Percentiles rank a stretch among this genome's conserved stretches.
Conservation (phyloP, 2,113 vertebrate genomes). For the Protobothrops flavoviridis region DNA sequence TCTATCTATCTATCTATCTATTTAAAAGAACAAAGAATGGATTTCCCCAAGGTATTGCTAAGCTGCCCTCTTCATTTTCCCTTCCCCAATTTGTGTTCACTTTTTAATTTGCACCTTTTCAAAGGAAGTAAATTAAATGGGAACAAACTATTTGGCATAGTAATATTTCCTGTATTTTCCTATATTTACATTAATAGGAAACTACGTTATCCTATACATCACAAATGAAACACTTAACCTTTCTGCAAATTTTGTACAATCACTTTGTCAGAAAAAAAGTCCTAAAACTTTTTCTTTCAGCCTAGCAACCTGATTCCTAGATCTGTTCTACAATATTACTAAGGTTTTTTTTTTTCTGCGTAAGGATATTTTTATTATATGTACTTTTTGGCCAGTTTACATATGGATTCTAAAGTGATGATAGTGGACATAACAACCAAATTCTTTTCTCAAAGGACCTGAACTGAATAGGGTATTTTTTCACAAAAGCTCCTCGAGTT, state of each 20-base stretch:
- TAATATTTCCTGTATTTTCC: background rate
- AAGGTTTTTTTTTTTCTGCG: background rate
- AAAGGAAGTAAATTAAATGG: background rate
- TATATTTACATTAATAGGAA: background rate
- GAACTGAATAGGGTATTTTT: background rate
- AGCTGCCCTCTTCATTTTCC: background rate
- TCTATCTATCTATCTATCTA: background rate
- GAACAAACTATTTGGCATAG: background rate
- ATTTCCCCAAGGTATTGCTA: background rate
- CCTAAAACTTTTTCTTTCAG: background rate
- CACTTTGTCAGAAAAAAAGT: background rate
- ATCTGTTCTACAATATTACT: background rate
- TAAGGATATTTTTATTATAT: background rate
- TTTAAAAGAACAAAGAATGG: background rate
- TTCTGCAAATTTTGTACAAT: background rate
- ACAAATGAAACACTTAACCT: background rate
- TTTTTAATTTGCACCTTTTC: background rate
- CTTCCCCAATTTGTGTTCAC: background rate
- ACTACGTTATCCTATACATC: background rate
- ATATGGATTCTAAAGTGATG: background rate
- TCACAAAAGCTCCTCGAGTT: background rate
- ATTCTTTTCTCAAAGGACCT: background rate
- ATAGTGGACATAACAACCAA: background rate
- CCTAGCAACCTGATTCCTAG: background rate
- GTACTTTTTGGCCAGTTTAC: background rate